These are phyloP conservation scores for Eudemis profundana DNA, from an alignment of 2,888 invertebrate genomes.

Conservation along the genomic window DNA sequence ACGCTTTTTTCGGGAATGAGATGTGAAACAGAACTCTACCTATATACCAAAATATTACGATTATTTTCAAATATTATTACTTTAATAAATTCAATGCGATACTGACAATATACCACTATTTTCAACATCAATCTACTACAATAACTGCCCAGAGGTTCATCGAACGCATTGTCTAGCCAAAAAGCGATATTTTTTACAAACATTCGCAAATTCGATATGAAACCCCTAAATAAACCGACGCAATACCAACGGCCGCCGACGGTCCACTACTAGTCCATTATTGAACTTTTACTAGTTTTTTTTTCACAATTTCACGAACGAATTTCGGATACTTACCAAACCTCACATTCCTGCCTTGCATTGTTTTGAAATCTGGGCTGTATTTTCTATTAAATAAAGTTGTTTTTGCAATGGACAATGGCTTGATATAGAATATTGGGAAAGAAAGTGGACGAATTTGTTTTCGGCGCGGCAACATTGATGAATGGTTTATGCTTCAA, in stretches of 20 bases:
- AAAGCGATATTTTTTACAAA: conserved; percentile 15
- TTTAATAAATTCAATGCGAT: too few relatives aligned
- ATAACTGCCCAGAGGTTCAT: conserved; percentile 22
- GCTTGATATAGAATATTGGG: neutral
- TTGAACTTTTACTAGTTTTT: conserved; percentile 33
- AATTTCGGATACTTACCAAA: conserved; percentile 5
- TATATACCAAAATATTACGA: too few relatives aligned
- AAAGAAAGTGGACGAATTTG: conserved; percentile 1
- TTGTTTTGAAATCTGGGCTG: neutral
- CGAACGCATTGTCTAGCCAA: conserved; percentile 5
- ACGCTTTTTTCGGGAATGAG: too few relatives aligned
- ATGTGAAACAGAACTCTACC: too few relatives aligned
- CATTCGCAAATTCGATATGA: conserved; percentile 40
- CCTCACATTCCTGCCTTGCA: neutral
- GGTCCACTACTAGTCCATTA: conserved; percentile 30
- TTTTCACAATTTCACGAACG: conserved; percentile 22
- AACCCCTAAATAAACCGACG: conserved; percentile 38
- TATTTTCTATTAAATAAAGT: neutral
- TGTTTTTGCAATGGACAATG: neutral
- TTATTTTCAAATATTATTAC: too few relatives aligned
- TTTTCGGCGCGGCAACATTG: conserved; percentile 29
- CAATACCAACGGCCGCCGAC: conserved; percentile 30
- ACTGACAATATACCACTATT: neutral
- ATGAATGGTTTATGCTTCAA: conserved; percentile 41
- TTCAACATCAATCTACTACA: neutral